These are phyloP conservation scores for Xylota segnis DNA, from an alignment of 2,888 invertebrate species.

Conservation along the genomic window DNA sequence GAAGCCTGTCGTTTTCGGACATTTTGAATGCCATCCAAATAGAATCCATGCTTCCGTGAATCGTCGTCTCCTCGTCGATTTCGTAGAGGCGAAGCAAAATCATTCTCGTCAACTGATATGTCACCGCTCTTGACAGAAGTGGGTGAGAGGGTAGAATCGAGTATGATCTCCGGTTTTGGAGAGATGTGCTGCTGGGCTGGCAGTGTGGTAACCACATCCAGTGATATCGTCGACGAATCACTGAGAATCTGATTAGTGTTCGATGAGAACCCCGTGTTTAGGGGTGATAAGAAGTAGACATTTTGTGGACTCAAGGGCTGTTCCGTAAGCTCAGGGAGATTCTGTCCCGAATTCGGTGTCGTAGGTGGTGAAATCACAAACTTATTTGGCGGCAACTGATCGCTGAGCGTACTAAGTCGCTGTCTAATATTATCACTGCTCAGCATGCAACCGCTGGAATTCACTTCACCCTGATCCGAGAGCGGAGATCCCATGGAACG, in stretches of 20 bases:
- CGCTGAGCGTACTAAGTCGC: slow-evolving; percentile 83
- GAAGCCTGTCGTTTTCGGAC: slow-evolving; percentile 84
- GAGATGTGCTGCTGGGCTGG: slow-evolving; percentile 81
- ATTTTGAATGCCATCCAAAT: slow-evolving; percentile 80
- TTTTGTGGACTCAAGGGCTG: slow-evolving; percentile 80
- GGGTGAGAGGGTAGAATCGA: slow-evolving; percentile 84
- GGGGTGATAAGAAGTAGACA: slow-evolving; percentile 84
- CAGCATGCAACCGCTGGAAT: slow-evolving; percentile 52
- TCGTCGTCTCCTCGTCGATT: slow-evolving; percentile 77
- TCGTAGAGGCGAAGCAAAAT: slow-evolving; percentile 81
- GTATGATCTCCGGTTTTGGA: slow-evolving; percentile 84
- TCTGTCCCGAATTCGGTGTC: slow-evolving; percentile 81
- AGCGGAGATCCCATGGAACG: slow-evolving; percentile 83
- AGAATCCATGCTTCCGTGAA: slow-evolving; percentile 58
- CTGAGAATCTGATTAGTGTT: slow-evolving; percentile 79
- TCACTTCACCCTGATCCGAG: slow-evolving; percentile 78
- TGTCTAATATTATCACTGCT: slow-evolving; percentile 79
- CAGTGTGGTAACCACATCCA: slow-evolving; percentile 83
- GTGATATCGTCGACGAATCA: slow-evolving; percentile 84
- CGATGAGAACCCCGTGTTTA: slow-evolving; percentile 79
- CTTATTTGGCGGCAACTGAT: slow-evolving; percentile 81
- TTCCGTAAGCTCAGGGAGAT: slow-evolving; percentile 77
- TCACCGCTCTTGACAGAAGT: slow-evolving; percentile 79
- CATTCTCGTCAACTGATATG: slow-evolving; percentile 80
- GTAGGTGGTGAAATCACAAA: slow-evolving; percentile 83